A percentile compares a stretch with the other conserved stretches of the same genome.
Conservation (phyloP, 2,888 invertebrate genomes). For the Plusia festucae region DNA sequence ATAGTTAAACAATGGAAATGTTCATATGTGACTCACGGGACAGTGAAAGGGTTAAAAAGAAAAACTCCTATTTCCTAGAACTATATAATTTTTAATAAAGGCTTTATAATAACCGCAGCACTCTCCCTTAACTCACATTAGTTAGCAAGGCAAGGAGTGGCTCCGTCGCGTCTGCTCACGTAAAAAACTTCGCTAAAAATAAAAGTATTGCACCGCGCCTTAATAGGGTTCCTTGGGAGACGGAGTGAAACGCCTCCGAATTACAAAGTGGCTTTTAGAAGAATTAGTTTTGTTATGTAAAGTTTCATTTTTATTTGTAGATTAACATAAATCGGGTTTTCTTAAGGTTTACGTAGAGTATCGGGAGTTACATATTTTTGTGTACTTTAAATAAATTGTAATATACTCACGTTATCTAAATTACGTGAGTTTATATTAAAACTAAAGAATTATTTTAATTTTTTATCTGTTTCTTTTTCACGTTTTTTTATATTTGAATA, state of each 20-base stretch:
- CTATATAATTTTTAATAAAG: not conserved
- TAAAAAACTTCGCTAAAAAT: conserved; percentile 72
- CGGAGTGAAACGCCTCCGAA: conserved; percentile 7
- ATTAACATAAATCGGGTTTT: not conserved
- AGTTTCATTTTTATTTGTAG: not conserved
- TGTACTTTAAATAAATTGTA: too few species aligned
- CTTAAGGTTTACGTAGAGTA: not conserved
- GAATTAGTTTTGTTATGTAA: not conserved
- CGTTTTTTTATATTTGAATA: too few species aligned
- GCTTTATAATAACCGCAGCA: not conserved
- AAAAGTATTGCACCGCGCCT: conserved; percentile 67
- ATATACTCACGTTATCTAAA: too few species aligned
- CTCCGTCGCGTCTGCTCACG: conserved; percentile 70
- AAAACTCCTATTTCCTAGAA: too few species aligned
- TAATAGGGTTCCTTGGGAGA: conserved; percentile 61
- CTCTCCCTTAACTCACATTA: conserved; percentile 49
- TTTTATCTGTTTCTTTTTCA: too few species aligned
- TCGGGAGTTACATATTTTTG: not conserved
- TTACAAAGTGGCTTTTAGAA: conserved; percentile 25
- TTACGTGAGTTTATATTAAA: too few species aligned
- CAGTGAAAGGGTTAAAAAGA: too few species aligned
- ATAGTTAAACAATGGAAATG: too few species aligned
- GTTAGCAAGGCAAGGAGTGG: conserved; percentile 58
- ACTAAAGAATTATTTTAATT: too few species aligned
- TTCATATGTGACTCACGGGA: too few species aligned